Percentiles rank a stretch among this genome's conserved stretches.
These are phyloP conservation scores for Drosophila fungiperda DNA, from an alignment of 2,888 invertebrate genomes.

Conservation along the genomic window DNA sequence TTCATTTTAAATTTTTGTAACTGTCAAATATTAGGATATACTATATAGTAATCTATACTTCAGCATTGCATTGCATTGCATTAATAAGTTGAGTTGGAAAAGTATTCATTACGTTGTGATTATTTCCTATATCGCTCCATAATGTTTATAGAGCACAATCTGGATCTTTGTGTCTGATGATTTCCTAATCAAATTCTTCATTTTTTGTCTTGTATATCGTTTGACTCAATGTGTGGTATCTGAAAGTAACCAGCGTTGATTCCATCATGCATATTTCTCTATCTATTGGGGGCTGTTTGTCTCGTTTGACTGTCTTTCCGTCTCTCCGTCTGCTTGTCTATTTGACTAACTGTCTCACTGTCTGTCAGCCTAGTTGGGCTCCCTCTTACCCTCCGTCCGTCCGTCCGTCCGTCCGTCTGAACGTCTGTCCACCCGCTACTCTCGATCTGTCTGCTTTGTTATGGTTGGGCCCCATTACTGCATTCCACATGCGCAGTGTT, in stretches of 20 bases:
- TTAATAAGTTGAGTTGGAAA: neutral
- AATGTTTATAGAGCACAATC: conserved; percentile 29
- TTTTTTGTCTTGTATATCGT: conserved; percentile 24
- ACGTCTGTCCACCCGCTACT: conserved; percentile 1
- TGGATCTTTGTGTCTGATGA: conserved; percentile 21
- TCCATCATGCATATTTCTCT: conserved; percentile 65
- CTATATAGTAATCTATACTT: neutral
- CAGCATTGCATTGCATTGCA: neutral
- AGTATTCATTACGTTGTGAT: neutral
- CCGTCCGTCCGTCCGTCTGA: neutral
- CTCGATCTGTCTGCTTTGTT: conserved; percentile 55
- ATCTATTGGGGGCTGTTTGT: conserved; percentile 75
- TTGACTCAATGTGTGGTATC: conserved; percentile 50
- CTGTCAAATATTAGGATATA: neutral
- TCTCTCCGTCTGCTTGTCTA: conserved; percentile 15
- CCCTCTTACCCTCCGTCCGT: neutral
- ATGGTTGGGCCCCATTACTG: conserved; percentile 75
- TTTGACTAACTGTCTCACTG: conserved; percentile 4
- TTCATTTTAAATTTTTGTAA: neutral
- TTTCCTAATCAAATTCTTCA: conserved; percentile 54
- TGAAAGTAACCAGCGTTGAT: conserved; percentile 58
- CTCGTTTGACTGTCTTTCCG: conserved; percentile 38
- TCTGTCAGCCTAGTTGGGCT: conserved; percentile 28
- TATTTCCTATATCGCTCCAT: conserved; percentile 14
- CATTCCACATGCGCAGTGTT: conserved; percentile 80